Base-by-base conservation (phyloP, 2,113 vertebrate species). In the Macheiramphus alcinus region DNA sequence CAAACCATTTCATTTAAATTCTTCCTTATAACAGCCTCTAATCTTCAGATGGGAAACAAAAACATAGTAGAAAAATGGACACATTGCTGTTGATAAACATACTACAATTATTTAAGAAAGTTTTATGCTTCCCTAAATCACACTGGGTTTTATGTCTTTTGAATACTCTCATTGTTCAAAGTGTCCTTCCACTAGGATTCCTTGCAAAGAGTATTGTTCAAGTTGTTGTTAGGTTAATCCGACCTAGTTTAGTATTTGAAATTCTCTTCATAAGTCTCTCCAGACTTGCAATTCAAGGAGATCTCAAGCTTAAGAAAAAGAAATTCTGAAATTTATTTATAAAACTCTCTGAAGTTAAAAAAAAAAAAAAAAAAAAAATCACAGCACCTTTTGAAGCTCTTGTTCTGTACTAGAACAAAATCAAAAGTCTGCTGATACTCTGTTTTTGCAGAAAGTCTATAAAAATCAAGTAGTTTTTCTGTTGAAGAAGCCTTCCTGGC, bases 11-110 rank as follows among this genome's bases (percentile, higher is more conserved):
- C 4, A 62, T 62, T 43, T 50, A 43, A 50, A 26, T 59, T 52
- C 29, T 67, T 55, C 16, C 31, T 38, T 50, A 38, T 16, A 80
- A 26, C 31, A 74, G 13, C 19, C 16, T 47, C 25, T 58, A 31
- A 40, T 61, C 52, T 53, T 61, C 27, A 55, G 10, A 52, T 2
- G 2, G 3, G 5, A 36, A 75, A 71, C 9, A 59, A 67, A 62
- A 56, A 8, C 7, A 25, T 0, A 10, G 9, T 2, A 43, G 12
- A 31, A 63, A 86, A 89, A 45, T 3, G 1, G 22, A 18, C 6
- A 25, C 6, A 3, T 19, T 59, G 15, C 17, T 26, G 0, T 20
- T 76, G 6, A 26, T 55, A 42, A 83, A 45, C 1, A 5, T 2
- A 3, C 9, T 21, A 19, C 5, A 29, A 3, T 40, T 66, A 34